Conservation (phyloP, 2,113 vertebrate species). For the Ophthalmolycus amberensis region DNA sequence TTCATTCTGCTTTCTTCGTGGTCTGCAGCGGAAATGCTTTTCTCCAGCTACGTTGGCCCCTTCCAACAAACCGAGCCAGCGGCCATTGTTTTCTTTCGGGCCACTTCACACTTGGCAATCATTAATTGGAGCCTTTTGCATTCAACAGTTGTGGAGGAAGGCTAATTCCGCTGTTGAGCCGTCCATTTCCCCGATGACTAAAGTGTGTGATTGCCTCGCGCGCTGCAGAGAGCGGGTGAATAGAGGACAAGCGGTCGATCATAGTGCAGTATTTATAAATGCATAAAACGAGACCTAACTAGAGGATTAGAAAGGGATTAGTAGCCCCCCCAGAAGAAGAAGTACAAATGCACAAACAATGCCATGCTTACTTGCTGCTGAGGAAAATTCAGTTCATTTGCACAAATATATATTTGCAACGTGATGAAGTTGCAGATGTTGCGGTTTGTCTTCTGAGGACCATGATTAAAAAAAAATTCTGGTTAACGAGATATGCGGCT, state of each 20-base stretch:
- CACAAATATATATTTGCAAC: not conserved
- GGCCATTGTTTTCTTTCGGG: constrained; percentile 60
- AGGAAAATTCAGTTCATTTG: constrained; percentile 34
- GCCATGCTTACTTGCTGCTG: constrained; percentile 7
- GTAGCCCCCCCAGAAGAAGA: not conserved
- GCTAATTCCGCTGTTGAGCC: constrained; percentile 49
- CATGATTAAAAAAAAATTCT: constrained; percentile 30
- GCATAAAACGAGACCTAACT: constrained; percentile 28
- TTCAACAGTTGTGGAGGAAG: constrained; percentile 45
- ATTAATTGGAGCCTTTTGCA: constrained; percentile 44
- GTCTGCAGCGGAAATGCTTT: constrained; percentile 25
- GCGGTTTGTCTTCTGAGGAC: not conserved
- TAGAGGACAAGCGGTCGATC: constrained; percentile 4
- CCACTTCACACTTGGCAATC: constrained; percentile 40
- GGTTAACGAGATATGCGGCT: constrained; percentile 43
- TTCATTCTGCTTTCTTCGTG: constrained; percentile 15
- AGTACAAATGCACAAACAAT: constrained; percentile 13
- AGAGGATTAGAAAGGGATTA: constrained; percentile 52
- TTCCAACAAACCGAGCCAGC: constrained; percentile 28
- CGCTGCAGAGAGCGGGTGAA: not conserved
- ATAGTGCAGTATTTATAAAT: constrained; percentile 32
- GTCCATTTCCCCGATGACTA: constrained; percentile 27
- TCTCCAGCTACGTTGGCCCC: constrained; percentile 31
- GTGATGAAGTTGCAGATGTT: constrained; percentile 18
- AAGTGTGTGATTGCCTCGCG: not conserved